Evolutionary conservation across 2,797 vertebrate genomes (phyloP), one percentile per base, ranked within the genome.

Genomic region (Notoglanidium macrostoma): DNA sequence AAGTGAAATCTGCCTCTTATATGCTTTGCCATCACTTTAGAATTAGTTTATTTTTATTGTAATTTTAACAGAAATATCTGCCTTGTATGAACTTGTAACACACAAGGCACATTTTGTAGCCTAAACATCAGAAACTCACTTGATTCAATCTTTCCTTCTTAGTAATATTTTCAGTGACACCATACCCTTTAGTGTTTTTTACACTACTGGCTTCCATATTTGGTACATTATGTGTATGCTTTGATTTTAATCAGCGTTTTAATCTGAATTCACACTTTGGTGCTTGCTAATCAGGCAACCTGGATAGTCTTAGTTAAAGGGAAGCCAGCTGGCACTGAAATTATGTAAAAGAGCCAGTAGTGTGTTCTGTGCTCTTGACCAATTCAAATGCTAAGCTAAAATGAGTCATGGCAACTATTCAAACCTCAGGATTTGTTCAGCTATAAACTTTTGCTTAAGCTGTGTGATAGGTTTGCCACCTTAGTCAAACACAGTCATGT

Each of bases 311-410:
- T 49, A 19, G 77, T 11, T 11, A 26, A 55, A 55, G 23, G 26
- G 21, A 49, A 46, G 85, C 85, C 77, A 81, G 65, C 35, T 86
- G 85, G 85, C 65, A 59, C 49, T 19, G 32, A 26, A 35, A 61
- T 21, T 14, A 32, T 14, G 3, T 55, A 40, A 32, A 55, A 29
- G 73, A 67, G 61, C 84, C 84, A 83, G 59, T 35, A 68, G 54
- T 40, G 70, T 77, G 35, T 54, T 26, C 49, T 83, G 35, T 86
- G 68, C 87, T 88, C n/a, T 83, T 76, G 57, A 82, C 77, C 59
- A 59, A 63, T 40, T 57, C 68, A 55, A 83, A 67, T 32, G 19
- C 49, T 23, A 51, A 73, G 59, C 70, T 59, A 44, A 72, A 72
- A 72, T 72, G 63, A 86, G 26, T 21, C 49, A 29, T 17, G 55